phyloP scores from a whole-genome alignment of 2,113 vertebrate genomes.

The Vulpes ferrilata region DNA sequence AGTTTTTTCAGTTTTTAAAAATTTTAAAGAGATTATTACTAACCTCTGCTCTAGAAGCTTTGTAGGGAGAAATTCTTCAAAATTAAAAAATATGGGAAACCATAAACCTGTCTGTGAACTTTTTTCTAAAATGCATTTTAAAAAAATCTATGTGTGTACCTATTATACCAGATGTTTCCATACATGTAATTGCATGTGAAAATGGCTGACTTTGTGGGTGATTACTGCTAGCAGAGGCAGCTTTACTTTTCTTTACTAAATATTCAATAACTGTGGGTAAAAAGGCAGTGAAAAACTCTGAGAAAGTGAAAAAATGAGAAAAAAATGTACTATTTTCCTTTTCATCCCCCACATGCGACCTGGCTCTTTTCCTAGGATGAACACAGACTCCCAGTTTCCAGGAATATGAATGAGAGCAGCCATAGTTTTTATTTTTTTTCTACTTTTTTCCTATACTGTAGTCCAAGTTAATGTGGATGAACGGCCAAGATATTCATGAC shows the following conservation, averaged over 20 bases:
- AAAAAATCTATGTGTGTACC: not conserved
- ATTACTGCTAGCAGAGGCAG: not conserved
- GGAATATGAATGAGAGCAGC: conserved; percentile 70
- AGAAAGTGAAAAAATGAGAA: conserved; percentile 39
- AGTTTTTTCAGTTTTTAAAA: not conserved
- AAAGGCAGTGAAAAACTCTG: conserved; percentile 31
- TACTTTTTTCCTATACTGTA: conserved; percentile 17
- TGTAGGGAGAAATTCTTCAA: not conserved
- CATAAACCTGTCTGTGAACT: not conserved
- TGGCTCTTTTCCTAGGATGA: conserved; percentile 73
- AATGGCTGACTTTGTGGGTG: not conserved
- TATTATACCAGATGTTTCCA: not conserved
- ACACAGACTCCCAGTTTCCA: conserved; percentile 70
- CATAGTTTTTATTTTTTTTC: conserved; percentile 44
- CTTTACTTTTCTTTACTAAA: not conserved
- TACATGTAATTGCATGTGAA: not conserved
- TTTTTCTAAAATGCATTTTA: not conserved
- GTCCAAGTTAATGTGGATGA: conserved; percentile 60
- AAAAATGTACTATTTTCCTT: conserved; percentile 50
- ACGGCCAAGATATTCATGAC: not conserved
- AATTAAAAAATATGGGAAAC: conserved; percentile 3
- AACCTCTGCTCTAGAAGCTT: conserved; percentile 7
- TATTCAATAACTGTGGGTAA: not conserved
- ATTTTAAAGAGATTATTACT: not conserved
- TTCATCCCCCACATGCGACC: not conserved